Conservation (phyloP, 2,113 vertebrate species). For the Elgaria multicarinata region DNA sequence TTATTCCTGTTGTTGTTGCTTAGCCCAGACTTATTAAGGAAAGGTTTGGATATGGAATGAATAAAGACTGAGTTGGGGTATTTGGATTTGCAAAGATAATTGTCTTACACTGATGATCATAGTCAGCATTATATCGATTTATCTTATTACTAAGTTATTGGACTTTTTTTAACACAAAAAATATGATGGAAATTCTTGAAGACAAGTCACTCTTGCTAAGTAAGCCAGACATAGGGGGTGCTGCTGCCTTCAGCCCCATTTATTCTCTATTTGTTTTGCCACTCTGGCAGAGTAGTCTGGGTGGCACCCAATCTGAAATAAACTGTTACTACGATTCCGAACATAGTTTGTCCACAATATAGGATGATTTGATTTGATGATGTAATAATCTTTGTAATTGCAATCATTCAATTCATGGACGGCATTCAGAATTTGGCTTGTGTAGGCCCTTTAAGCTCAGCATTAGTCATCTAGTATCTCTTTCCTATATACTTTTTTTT, state of each 20-base stretch:
- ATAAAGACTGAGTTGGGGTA: too few relatives aligned
- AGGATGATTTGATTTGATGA: not conserved
- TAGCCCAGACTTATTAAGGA: constrained; percentile 58
- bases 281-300: not conserved
- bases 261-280: not conserved
- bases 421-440: not conserved
- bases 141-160: too few relatives aligned
- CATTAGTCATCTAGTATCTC: too few relatives aligned
- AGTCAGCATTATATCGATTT: not conserved
- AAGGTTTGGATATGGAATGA: constrained; percentile 16
- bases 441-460: not conserved
- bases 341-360: not conserved
- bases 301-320: not conserved
- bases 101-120: not conserved
- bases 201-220: not conserved
- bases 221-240: not conserved
- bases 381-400: constrained; percentile 1
- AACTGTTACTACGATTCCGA: not conserved
- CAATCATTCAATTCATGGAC: not conserved
- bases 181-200: not conserved
- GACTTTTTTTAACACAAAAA: not conserved
- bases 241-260: not conserved
- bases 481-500: not conserved
- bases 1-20: not conserved
- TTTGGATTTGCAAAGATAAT: not conserved